Evolutionary conservation across 2,888 invertebrate genomes (phyloP), one percentile per base, ranked within the genome.

Genomic region (Blastobasis lacticolella): DNA sequence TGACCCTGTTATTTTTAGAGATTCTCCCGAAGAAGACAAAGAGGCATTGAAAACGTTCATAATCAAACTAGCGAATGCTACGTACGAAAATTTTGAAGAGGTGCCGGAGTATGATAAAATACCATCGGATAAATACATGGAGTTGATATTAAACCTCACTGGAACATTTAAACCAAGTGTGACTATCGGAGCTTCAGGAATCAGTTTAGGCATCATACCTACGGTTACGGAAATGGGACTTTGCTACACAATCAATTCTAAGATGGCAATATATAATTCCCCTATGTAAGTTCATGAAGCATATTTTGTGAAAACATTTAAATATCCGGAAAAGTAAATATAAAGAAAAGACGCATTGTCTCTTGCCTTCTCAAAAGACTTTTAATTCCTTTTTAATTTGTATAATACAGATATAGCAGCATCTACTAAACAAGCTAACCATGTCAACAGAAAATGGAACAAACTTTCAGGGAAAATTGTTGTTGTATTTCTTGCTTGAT

Each of bases 151-250:
- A 52, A 88, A 90, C 49, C 74, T 93, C 43, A 73, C 89, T 0
- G 73, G 80, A 2, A 62, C 68, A 1, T 91, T 91, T 64, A 84
- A 84, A 44, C 92, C 83, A 0, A 72, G 74, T 0, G 62, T 89
- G 52, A 89, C 90, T 3, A 90, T 90, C 56, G 91, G 90, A 46
- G 90, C 90, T 40, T 74, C 89, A 0, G 88, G 89, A 0, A 78
- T 89, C 48, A 71, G 71, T 53, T 73, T 91, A 61, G 74, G 75
- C 44, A 77, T 93, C n/a, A 81, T 90, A 45, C 89, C 90, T 7
- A 91, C 91, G 0, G 73, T 92, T 7, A 92, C 93, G 0, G 94
- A 94, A 71, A 90, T 92, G 85, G 94, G 94, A 2, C 72, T 92
- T 52, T 94, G 94, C 60, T 92, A 92, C 69, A 84, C 92, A 36